Base-by-base conservation (phyloP, 1,140 invertebrate species). In the Drosophila persimilis region DNA sequence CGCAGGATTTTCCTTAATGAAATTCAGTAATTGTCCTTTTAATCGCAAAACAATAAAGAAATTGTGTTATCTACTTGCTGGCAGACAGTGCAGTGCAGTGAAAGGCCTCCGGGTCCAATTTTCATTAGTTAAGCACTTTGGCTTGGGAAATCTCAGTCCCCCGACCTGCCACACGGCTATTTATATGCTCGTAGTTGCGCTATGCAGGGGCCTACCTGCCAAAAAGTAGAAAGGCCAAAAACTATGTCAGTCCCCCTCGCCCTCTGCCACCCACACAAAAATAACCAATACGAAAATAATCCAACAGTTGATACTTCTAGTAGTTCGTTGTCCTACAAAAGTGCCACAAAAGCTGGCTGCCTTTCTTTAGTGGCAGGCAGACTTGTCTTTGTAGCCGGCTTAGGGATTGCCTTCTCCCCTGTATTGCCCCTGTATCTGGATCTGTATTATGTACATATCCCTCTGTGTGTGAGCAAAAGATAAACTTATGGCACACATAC, bases 271-370 rank as follows among this genome's bases (percentile, higher is more conserved):
- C 0, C 31, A 35, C 63, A 78, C 39, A 57, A 62, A 65, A 62
- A 76, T 52, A 53, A 54, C 58, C 62, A 73, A 73, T 77, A 73
- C 50, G 62, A 70, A 74, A 83, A 78, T 83, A 83, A 78, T 83
- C 64, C 74, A 56, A 57, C 70, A 74, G 79, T 65, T 83, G 74
- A 70, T 81, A 58, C 57, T 83, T 60, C 35, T 4, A 39, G 35
- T 13, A 76, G 79, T 83, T 78, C 75, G 74, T 83, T 78, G 79
- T 78, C 70, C 79, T 60, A 83, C 61, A 83, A 83, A 72, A 55
- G 45, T 44, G 55, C 51, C 71, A 46, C 44, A 22, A 60, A 55
- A 48, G 48, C 35, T 48, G 69, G 35, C 67, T 48, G 66, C 50
- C 67, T 53, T 39, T 39, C 35, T 39, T 39, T 39, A 39, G 11